A percentile compares a stretch with the other conserved stretches of the same genome.
phyloP scores from a whole-genome alignment of 1,140 invertebrate species.

The Calliopsis andreniformis region DNA sequence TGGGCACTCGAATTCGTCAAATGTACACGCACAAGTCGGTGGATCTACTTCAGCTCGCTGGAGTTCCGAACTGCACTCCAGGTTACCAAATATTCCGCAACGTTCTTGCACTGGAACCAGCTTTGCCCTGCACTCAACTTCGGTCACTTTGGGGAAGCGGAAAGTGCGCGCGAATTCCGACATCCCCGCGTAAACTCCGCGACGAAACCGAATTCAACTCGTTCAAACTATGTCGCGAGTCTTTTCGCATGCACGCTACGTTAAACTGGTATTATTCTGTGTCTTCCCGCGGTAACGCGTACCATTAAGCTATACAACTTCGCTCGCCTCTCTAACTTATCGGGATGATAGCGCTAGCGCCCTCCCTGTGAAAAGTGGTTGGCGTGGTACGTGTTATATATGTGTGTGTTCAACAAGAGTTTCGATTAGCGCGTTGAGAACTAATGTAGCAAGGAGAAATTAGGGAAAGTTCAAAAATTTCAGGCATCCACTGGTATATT shows the following conservation, averaged over 20 bases:
- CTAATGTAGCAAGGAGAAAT: too few relatives aligned
- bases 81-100: conserved; percentile 57
- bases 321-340: background rate
- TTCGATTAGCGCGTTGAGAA: too few relatives aligned
- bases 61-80: conserved; percentile 58
- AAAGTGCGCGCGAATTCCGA: conserved; percentile 42
- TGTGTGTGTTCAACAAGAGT: too few relatives aligned
- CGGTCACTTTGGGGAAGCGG: conserved; percentile 44
- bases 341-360: too few relatives aligned
- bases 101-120: conserved; percentile 55
- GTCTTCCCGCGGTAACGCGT: background rate
- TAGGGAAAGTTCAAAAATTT: too few relatives aligned
- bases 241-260: conserved; percentile 1
- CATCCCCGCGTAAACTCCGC: conserved; percentile 23
- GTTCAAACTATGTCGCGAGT: conserved; percentile 31
- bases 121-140: conserved; percentile 54
- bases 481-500: too few relatives aligned
- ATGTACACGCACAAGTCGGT: conserved; percentile 32
- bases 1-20: conserved; percentile 15
- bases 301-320: background rate
- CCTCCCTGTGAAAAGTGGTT: too few relatives aligned
- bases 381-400: too few relatives aligned
- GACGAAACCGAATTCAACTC: conserved; percentile 35
- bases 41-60: conserved; percentile 16
- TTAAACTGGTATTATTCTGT: conserved; percentile 17